phyloP scores from a whole-genome alignment of 2,888 invertebrate species.

The Ferrisia virgata region DNA sequence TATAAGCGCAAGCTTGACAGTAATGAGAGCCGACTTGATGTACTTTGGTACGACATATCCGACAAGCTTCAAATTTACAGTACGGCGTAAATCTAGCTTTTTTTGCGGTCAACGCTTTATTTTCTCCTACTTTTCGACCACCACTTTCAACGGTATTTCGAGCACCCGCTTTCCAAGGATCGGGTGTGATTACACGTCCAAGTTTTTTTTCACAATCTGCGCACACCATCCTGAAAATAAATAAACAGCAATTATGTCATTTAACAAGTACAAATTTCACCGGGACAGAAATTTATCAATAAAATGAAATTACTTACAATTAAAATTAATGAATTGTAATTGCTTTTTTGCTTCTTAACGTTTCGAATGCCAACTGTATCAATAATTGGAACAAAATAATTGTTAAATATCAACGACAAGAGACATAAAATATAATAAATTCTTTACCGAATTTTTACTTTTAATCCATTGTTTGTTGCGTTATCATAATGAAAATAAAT shows the following conservation, averaged over 20 bases:
- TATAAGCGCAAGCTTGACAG: constrained; percentile 96
- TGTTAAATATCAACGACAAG: no score
- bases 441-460: no score
- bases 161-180: constrained; percentile 93
- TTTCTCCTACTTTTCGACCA: constrained; percentile 87
- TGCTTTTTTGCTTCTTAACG: not conserved
- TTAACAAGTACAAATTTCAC: not conserved
- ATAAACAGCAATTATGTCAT: not conserved
- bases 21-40: constrained; percentile 78
- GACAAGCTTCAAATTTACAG: constrained; percentile 72
- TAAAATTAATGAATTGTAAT: not conserved
- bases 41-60: constrained; percentile 90
- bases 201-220: constrained; percentile 89
- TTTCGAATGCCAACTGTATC: not conserved
- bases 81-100: constrained; percentile 83
- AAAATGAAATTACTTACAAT: not conserved
- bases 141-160: constrained; percentile 88
- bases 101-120: constrained; percentile 75
- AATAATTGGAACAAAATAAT: no score
- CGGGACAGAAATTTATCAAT: not conserved
- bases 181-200: constrained; percentile 90
- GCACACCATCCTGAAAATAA: constrained; percentile 69
- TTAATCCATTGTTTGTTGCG: no score
- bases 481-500: no score
- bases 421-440: no score